These are phyloP conservation scores for Ephialtes manifestator DNA, from an alignment of 2,888 invertebrate genomes.

Conservation along the genomic window DNA sequence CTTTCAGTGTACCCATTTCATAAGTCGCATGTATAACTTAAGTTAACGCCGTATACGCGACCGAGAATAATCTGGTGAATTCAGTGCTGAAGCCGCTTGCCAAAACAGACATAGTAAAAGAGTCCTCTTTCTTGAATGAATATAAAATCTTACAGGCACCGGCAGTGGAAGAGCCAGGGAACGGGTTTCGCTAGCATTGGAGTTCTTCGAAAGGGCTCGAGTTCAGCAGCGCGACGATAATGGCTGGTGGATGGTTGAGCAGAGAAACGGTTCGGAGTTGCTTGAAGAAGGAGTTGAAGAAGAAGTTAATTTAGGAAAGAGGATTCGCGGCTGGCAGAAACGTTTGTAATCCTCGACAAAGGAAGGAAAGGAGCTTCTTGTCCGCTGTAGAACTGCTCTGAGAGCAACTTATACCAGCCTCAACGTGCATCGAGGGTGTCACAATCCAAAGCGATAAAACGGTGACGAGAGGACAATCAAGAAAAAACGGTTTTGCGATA, in stretches of 20 bases:
- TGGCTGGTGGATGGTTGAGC: slow-evolving; percentile 67
- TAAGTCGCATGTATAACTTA: slow-evolving; percentile 18
- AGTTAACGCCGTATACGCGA: slow-evolving; percentile 41
- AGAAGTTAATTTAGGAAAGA: slow-evolving; percentile 80
- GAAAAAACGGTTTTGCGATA: slow-evolving; percentile 28
- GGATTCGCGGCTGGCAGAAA: slow-evolving; percentile 74
- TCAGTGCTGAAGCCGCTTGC: slow-evolving; percentile 77
- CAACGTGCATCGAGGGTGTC: slow-evolving; percentile 34
- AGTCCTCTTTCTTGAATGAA: slow-evolving; percentile 43
- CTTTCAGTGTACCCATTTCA: not conserved
- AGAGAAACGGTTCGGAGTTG: slow-evolving; percentile 43
- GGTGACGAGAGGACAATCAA: slow-evolving; percentile 37
- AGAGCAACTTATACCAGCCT: slow-evolving; percentile 3
- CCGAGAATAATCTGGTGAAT: slow-evolving; percentile 76
- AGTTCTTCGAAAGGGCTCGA: slow-evolving; percentile 39
- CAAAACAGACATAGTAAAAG: slow-evolving; percentile 75
- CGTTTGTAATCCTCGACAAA: slow-evolving; percentile 77
- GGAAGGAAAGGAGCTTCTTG: slow-evolving; percentile 55
- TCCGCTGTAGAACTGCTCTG: slow-evolving; percentile 29
- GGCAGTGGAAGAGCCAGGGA: not conserved
- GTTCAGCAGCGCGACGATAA: slow-evolving; percentile 73
- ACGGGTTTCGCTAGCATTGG: slow-evolving; percentile 18
- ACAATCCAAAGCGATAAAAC: slow-evolving; percentile 46
- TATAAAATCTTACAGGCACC: slow-evolving; percentile 36
- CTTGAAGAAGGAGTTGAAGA: slow-evolving; percentile 57